A percentile compares a stretch with the other conserved stretches of the same genome.
Evolutionary conservation across 2,888 invertebrate genomes (phyloP).

Genomic region (Malthinus flaveolus): DNA sequence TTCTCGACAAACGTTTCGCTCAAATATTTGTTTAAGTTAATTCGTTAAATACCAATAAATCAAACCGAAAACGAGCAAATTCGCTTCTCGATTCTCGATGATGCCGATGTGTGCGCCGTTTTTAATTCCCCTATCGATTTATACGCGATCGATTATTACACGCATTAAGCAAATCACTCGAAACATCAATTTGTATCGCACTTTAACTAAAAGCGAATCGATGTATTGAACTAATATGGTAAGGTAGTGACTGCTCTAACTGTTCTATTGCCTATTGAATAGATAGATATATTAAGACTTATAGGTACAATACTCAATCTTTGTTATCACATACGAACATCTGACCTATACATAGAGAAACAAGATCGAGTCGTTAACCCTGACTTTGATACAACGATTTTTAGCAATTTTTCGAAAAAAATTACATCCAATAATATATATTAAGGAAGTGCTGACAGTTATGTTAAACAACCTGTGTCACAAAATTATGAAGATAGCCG

Average conservation of each 20-base stretch:
- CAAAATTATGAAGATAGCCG: constrained; percentile 6
- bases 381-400: neutral
- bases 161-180: constrained; percentile 18
- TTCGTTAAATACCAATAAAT: neutral
- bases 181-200: constrained; percentile 31
- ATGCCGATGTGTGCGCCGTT: neutral
- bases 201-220: constrained; percentile 34
- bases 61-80: neutral
- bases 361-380: constrained; percentile 25
- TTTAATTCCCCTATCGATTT: constrained; percentile 2
- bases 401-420: neutral
- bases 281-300: constrained; percentile 27
- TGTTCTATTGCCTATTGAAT: constrained; percentile 31
- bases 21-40: constrained; percentile 5
- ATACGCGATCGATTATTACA: constrained; percentile 23
- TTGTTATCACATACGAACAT: constrained; percentile 26
- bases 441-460: constrained; percentile 7
- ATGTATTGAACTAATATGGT: constrained; percentile 34
- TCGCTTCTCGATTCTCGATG: neutral
- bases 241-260: constrained; percentile 28
- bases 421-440: neutral
- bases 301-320: constrained; percentile 35
- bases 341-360: constrained; percentile 27
- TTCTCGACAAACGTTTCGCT: neutral
- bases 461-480: constrained; percentile 10